Conservation (phyloP, 92 coral and sea anemone genomes). For the Parazoanthus swiftii region DNA sequence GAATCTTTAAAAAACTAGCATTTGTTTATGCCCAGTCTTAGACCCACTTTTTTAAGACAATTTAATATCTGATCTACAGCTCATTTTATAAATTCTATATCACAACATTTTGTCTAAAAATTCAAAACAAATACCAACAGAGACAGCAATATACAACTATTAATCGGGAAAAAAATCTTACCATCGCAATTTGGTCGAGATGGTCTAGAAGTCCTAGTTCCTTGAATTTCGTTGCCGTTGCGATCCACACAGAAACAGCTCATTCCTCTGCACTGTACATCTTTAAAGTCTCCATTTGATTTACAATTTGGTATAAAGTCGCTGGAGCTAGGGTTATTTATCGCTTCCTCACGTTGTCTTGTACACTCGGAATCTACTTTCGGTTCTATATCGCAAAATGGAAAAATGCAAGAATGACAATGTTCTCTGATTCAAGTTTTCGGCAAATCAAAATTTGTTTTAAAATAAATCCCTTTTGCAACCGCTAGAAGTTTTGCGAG, state of each 20-base stretch:
- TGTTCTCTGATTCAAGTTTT: too few relatives aligned
- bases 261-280: slow-evolving; percentile 62
- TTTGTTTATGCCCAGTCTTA: too few relatives aligned
- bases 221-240: slow-evolving; percentile 78
- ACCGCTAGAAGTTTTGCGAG: too few relatives aligned
- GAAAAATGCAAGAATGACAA: too few relatives aligned
- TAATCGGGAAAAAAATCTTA: slow-evolving; percentile 11
- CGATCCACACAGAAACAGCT: slow-evolving; percentile 74
- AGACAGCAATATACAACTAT: neutral
- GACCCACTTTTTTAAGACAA: too few relatives aligned
- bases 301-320: slow-evolving; percentile 59
- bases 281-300: slow-evolving; percentile 56
- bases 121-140: neutral
- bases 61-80: too few relatives aligned
- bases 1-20: too few relatives aligned
- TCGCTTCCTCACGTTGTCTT: slow-evolving; percentile 28
- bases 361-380: slow-evolving; percentile 34
- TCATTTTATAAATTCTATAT: too few relatives aligned
- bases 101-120: neutral
- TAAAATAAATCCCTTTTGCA: too few relatives aligned
- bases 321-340: slow-evolving; percentile 36
- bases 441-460: too few relatives aligned
- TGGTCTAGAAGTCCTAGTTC: slow-evolving; percentile 78
- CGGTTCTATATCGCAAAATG: slow-evolving; percentile 19
- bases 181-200: slow-evolving; percentile 78